A percentile compares a stretch with the other conserved stretches of the same genome.
Conservation (phyloP, 1,140 invertebrate genomes). For the Oncopeltus fasciatus region DNA sequence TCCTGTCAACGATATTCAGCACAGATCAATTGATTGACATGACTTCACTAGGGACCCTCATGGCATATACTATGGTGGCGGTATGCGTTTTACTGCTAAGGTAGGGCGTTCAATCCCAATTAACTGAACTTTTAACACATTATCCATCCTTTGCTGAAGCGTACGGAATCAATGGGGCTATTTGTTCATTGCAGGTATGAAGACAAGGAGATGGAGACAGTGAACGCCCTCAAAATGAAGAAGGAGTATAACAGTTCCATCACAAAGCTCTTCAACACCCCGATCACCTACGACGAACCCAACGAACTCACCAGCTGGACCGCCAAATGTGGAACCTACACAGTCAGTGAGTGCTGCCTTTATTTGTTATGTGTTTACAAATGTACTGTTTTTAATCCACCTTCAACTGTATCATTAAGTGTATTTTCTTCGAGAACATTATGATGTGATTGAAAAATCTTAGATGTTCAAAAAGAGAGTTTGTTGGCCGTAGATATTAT, state of each 20-base stretch:
- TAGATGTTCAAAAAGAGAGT: too few relatives aligned
- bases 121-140: too few relatives aligned
- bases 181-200: conserved; percentile 36
- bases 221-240: neutral
- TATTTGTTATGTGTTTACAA: too few relatives aligned
- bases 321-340: conserved; percentile 29
- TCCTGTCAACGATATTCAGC: conserved; percentile 75
- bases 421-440: too few relatives aligned
- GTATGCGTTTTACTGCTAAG: conserved; percentile 72
- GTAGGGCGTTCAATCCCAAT: conserved; percentile 33
- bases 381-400: too few relatives aligned
- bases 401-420: too few relatives aligned
- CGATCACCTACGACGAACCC: neutral
- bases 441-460: too few relatives aligned
- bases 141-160: too few relatives aligned
- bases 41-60: conserved; percentile 85
- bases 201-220: conserved; percentile 1
- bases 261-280: conserved; percentile 7
- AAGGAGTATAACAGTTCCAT: neutral
- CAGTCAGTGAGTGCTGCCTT: conserved; percentile 25
- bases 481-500: too few relatives aligned
- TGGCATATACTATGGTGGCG: conserved; percentile 83
- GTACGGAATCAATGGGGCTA: too few relatives aligned
- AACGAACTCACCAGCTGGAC: conserved; percentile 19
- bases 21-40: conserved; percentile 82